Conservation (phyloP, 1,140 invertebrate species). For the Bombus breviceps region DNA sequence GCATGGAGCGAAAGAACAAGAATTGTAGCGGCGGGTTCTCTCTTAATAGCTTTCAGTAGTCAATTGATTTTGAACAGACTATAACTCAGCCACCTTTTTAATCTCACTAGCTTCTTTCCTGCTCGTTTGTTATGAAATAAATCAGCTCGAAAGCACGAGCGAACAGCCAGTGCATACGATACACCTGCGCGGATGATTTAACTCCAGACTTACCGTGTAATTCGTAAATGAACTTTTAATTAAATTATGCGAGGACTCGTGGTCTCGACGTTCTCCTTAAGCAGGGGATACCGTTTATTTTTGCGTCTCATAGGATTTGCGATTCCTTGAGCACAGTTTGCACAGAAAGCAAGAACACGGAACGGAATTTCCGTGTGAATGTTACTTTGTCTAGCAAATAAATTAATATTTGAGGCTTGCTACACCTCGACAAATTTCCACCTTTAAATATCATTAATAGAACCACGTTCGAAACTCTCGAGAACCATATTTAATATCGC, state of each 20-base stretch:
- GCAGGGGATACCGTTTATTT: constrained; percentile 20
- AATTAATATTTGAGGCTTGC: not conserved
- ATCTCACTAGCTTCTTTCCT: constrained; percentile 3
- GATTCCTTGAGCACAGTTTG: not conserved
- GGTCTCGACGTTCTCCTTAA: constrained; percentile 7
- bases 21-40: not conserved
- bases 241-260: constrained; percentile 15
- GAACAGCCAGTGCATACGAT: constrained; percentile 12
- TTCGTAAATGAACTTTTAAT: constrained; percentile 42
- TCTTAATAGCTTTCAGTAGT: constrained; percentile 26
- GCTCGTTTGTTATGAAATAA: constrained; percentile 28
- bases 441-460: not conserved
- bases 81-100: constrained; percentile 24
- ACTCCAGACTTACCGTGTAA: constrained; percentile 18
- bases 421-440: not conserved
- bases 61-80: constrained; percentile 21
- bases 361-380: not conserved
- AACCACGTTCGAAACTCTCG: not conserved
- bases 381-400: not conserved
- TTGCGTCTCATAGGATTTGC: constrained; percentile 22
- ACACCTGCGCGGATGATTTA: constrained; percentile 34
- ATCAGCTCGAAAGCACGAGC: constrained; percentile 12
- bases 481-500: not conserved
- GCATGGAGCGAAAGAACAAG: not conserved
- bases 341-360: not conserved